These are phyloP conservation scores for Drosophila lacteicornis DNA, from an alignment of 1,140 invertebrate species.

Conservation along the genomic window DNA sequence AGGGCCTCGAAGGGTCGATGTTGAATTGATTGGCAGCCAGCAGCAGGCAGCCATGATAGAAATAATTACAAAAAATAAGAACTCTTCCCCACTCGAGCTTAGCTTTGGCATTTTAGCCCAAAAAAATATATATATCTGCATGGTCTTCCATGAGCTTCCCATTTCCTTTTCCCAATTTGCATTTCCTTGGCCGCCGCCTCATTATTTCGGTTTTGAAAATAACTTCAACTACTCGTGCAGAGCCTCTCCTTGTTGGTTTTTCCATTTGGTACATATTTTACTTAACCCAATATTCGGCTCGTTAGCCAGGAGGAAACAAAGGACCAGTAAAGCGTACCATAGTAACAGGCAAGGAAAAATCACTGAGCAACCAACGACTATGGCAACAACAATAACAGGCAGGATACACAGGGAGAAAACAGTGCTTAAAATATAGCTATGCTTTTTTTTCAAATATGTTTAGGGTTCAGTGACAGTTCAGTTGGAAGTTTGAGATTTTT, in stretches of 20 bases:
- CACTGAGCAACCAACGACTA: slow-evolving; percentile 71
- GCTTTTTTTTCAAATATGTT: too few relatives aligned
- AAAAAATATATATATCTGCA: slow-evolving; percentile 9
- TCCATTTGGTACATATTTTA: slow-evolving; percentile 59
- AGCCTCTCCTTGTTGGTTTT: slow-evolving; percentile 9
- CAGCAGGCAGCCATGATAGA: slow-evolving; percentile 4
- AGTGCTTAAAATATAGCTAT: slow-evolving; percentile 24
- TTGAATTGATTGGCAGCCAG: slow-evolving; percentile 43
- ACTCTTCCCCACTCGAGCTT: not conserved
- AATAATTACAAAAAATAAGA: slow-evolving; percentile 25
- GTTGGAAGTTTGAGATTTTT: too few relatives aligned
- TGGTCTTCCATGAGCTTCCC: not conserved
- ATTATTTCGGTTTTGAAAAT: slow-evolving; percentile 37
- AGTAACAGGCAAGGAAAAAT: slow-evolving; percentile 81
- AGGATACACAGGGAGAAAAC: not conserved
- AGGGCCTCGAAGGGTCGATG: slow-evolving; percentile 21
- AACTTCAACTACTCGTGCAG: slow-evolving; percentile 20
- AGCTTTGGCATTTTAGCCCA: not conserved
- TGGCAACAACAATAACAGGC: slow-evolving; percentile 39
- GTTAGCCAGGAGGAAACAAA: slow-evolving; percentile 77
- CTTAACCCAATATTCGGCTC: slow-evolving; percentile 81
- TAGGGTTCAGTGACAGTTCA: too few relatives aligned
- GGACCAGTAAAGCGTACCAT: slow-evolving; percentile 64
- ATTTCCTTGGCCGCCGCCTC: slow-evolving; percentile 19
- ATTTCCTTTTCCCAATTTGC: slow-evolving; percentile 6